Percentiles rank a stretch among this genome's conserved stretches.
phyloP scores from a whole-genome alignment of 2,797 vertebrate species.

The Melanotaenia pygmaea region DNA sequence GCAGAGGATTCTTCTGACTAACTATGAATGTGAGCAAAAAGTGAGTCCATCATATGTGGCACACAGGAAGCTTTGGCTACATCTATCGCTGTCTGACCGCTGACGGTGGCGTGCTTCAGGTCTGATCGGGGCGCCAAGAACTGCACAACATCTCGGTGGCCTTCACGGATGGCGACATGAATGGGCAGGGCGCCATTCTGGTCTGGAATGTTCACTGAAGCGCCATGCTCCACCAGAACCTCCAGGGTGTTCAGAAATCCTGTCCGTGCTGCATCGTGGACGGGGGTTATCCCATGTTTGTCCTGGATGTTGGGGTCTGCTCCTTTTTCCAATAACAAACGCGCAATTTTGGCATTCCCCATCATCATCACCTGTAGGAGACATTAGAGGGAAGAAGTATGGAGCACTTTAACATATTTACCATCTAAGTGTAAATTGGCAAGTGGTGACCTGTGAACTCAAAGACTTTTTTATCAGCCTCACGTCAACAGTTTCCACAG shows the following conservation, averaged over 20 bases:
- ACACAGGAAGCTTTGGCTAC: conserved; percentile 77
- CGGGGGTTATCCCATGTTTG: conserved; percentile 83
- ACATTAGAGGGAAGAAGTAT: background rate
- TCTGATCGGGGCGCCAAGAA: conserved; percentile 85
- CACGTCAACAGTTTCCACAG: background rate
- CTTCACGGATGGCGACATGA: conserved; percentile 87
- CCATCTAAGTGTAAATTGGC: conserved; percentile 1
- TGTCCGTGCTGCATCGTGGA: conserved; percentile 89
- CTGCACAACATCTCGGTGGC: conserved; percentile 83
- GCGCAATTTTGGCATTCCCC: conserved; percentile 85
- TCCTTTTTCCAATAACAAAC: conserved; percentile 88
- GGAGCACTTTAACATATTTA: background rate
- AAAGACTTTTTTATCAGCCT: background rate
- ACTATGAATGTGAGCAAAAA: conserved; percentile 72
- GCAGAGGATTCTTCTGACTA: conserved; percentile 41
- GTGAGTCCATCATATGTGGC: conserved; percentile 78
- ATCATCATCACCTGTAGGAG: conserved; percentile 92
- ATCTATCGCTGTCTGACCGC: conserved; percentile 85
- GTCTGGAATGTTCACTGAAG: conserved; percentile 85
- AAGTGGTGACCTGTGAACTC: background rate
- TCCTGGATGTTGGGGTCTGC: conserved; percentile 90
- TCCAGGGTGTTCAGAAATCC: conserved; percentile 90
- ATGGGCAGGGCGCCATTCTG: conserved; percentile 86
- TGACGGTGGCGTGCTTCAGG: conserved; percentile 82
- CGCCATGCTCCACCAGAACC: conserved; percentile 87